These are phyloP conservation scores for Conus canariensis DNA, from an alignment of 2,888 invertebrate genomes.

Conservation along the genomic window DNA sequence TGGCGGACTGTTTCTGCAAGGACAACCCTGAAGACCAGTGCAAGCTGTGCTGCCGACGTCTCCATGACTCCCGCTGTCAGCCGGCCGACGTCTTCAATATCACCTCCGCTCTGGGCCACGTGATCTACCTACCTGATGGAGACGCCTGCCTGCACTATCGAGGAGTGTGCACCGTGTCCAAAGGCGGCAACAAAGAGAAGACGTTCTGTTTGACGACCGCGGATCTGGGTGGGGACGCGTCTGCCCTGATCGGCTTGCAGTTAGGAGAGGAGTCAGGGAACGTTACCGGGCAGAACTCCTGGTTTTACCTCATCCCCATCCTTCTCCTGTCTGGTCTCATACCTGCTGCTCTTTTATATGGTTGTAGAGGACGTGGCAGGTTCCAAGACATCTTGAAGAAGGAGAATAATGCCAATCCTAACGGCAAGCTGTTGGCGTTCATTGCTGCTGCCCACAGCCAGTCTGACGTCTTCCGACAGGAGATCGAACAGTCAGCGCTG, in stretches of 20 bases:
- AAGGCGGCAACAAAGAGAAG: not conserved
- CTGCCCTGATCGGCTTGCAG: conserved; percentile 22
- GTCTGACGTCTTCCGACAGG: not conserved
- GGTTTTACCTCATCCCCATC: conserved; percentile 22
- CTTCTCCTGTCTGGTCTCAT: not conserved
- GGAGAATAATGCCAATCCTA: not conserved
- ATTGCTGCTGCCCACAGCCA: not conserved
- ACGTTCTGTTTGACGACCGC: not conserved
- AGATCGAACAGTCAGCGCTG: not conserved
- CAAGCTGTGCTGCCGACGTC: conserved; percentile 58
- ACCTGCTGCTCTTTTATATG: not conserved
- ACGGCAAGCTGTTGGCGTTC: not conserved
- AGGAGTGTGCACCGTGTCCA: conserved; percentile 23
- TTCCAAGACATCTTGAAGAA: too few species aligned
- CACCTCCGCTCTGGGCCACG: not conserved
- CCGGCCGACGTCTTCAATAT: conserved; percentile 43
- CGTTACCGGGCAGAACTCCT: not conserved
- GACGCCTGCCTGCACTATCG: conserved; percentile 37
- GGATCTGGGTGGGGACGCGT: not conserved
- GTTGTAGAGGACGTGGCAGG: not conserved
- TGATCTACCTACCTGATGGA: conserved; percentile 22
- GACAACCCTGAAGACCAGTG: conserved; percentile 48
- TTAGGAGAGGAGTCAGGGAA: not conserved
- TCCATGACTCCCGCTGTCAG: conserved; percentile 45
- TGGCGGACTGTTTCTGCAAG: conserved; percentile 50